Evolutionary conservation across 2,888 invertebrate species (phyloP).

Genomic region (Autographa pulchrina): DNA sequence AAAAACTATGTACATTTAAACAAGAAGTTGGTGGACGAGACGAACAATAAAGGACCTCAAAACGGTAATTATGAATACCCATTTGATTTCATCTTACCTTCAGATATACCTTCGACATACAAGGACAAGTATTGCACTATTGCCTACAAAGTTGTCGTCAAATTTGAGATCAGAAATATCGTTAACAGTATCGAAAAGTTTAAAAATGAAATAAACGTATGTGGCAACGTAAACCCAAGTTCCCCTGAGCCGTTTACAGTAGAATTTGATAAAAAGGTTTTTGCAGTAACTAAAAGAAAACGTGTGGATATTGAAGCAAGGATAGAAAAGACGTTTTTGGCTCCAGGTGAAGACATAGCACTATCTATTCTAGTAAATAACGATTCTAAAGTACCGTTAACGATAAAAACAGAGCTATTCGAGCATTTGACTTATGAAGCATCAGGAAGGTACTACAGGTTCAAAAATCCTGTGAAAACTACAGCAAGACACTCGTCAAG

Average conservation of each 20-base stretch:
- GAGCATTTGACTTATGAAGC: slow-evolving; percentile 18
- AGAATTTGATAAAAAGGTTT: slow-evolving; percentile 16
- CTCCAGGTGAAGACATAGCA: slow-evolving; percentile 39
- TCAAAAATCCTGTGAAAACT: slow-evolving; percentile 24
- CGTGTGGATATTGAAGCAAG: slow-evolving; percentile 18
- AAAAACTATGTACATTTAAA: slow-evolving; percentile 46
- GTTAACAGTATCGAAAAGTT: slow-evolving; percentile 10
- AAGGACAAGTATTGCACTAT: slow-evolving; percentile 27
- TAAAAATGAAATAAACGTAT: slow-evolving; percentile 27
- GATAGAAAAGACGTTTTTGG: slow-evolving; percentile 32
- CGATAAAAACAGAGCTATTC: slow-evolving; percentile 22
- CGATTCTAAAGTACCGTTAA: slow-evolving; percentile 18
- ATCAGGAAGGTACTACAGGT: background rate
- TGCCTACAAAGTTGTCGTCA: slow-evolving; percentile 29
- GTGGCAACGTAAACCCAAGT: slow-evolving; percentile 17
- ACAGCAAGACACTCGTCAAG: slow-evolving; percentile 23
- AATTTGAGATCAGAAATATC: slow-evolving; percentile 22
- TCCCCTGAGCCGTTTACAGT: slow-evolving; percentile 19
- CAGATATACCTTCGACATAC: slow-evolving; percentile 37
- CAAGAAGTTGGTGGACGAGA: slow-evolving; percentile 28
- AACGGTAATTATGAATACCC: slow-evolving; percentile 29
- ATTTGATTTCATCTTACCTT: slow-evolving; percentile 38
- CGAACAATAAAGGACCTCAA: background rate
- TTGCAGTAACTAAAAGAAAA: slow-evolving; percentile 6
- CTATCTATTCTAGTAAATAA: slow-evolving; percentile 29